Conservation (phyloP, 2,797 vertebrate species). For the Centropyge bicolor region DNA sequence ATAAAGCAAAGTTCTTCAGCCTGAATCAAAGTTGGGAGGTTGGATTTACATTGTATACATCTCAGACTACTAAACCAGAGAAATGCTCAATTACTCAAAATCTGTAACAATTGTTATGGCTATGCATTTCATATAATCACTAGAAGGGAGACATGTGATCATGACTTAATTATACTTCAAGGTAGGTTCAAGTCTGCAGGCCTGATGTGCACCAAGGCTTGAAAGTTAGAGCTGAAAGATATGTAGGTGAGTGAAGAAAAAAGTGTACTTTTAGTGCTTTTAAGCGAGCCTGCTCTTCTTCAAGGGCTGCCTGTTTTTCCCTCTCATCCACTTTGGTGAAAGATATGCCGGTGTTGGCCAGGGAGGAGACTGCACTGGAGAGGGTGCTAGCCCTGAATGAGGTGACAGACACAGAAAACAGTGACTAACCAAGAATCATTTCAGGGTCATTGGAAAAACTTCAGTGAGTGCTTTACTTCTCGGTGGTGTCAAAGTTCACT, state of each 20-base stretch:
- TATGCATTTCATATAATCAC: background rate
- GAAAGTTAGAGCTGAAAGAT: conserved; percentile 34
- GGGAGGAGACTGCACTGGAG: conserved; percentile 94
- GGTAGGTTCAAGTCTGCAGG: background rate
- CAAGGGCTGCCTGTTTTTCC: conserved; percentile 95
- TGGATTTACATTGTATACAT: background rate
- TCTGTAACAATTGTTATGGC: background rate
- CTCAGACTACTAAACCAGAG: background rate
- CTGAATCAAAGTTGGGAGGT: background rate
- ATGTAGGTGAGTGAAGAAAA: conserved; percentile 25
- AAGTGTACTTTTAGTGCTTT: conserved; percentile 93
- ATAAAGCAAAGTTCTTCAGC: background rate
- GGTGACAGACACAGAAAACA: conserved; percentile 23
- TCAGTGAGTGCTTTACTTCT: background rate
- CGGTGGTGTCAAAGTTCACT: background rate
- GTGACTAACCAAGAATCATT: background rate
- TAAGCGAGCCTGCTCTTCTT: conserved; percentile 94
- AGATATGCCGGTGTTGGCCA: conserved; percentile 95
- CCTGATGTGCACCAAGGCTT: background rate
- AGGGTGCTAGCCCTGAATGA: conserved; percentile 92
- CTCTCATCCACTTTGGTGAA: conserved; percentile 96
- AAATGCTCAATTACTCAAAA: no score
- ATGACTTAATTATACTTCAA: background rate
- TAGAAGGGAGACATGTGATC: background rate
- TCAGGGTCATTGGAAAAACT: conserved; percentile 12